These are phyloP conservation scores for Drosophila austrosaltans DNA, from an alignment of 2,888 invertebrate species.

Conservation along the genomic window DNA sequence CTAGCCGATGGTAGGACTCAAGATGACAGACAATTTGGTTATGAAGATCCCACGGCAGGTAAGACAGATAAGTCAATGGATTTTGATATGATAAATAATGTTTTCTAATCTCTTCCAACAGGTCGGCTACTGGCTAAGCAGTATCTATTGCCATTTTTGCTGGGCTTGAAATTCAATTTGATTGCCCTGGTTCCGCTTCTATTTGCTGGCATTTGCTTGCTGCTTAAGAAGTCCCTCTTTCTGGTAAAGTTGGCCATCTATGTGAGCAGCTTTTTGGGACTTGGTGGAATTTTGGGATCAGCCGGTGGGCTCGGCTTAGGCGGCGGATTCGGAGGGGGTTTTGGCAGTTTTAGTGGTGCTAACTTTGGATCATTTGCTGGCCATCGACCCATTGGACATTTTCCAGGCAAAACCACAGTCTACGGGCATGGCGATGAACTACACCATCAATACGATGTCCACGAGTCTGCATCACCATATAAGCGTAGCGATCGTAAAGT, in stretches of 20 bases:
- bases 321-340: constrained; percentile 52
- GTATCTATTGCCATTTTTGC: constrained; percentile 89
- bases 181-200: constrained; percentile 89
- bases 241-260: constrained; percentile 90
- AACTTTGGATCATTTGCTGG: constrained; percentile 38
- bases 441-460: constrained; percentile 69
- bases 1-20: constrained; percentile 85
- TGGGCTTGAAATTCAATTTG: constrained; percentile 92
- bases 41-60: constrained; percentile 82
- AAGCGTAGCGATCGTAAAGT: constrained; percentile 79
- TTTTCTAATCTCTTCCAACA: constrained; percentile 83
- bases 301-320: constrained; percentile 68
- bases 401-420: constrained; percentile 75
- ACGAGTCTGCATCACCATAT: constrained; percentile 67
- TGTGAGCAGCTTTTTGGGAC: constrained; percentile 88
- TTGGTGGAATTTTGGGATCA: constrained; percentile 83
- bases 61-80: constrained; percentile 8
- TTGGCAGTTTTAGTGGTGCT: constrained; percentile 39
- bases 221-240: constrained; percentile 91
- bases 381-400: constrained; percentile 62
- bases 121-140: constrained; percentile 89
- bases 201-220: constrained; percentile 88
- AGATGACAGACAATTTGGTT: constrained; percentile 84
- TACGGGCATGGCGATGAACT: constrained; percentile 73
- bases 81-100: neutral